These are phyloP conservation scores for Tauraco hartlaubi DNA, from an alignment of 2,797 vertebrate species.

Conservation along the genomic window DNA sequence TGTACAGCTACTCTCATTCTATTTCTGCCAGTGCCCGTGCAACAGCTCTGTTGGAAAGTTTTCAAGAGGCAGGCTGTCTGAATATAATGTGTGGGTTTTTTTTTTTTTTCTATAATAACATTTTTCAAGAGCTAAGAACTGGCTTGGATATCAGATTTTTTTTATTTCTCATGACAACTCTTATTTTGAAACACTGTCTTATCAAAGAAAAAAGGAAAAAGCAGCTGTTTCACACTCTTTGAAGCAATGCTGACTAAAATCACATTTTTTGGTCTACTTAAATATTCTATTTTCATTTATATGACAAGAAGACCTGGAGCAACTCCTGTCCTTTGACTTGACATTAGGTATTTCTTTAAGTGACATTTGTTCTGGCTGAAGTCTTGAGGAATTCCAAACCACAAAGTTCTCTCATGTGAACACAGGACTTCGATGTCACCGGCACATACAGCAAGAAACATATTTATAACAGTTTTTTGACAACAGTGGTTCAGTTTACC, in stretches of 20 bases:
- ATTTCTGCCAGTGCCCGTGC: neutral
- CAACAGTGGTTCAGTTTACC: neutral
- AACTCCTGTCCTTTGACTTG: neutral
- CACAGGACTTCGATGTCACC: neutral
- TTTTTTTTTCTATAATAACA: neutral
- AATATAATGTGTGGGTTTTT: neutral
- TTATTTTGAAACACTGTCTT: neutral
- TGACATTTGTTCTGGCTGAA: neutral
- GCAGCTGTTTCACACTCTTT: neutral
- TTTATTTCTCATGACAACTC: neutral
- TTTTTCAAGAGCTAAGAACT: neutral
- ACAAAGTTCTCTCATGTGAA: neutral
- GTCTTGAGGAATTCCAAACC: neutral
- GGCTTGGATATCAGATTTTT: neutral
- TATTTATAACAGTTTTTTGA: neutral
- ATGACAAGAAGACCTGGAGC: neutral
- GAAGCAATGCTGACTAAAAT: conserved; percentile 4
- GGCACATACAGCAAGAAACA: neutral
- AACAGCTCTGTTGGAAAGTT: neutral
- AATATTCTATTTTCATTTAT: neutral
- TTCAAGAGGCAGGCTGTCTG: neutral
- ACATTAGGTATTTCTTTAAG: neutral
- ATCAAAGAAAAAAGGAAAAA: neutral
- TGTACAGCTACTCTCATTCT: neutral
- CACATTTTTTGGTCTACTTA: neutral